Base-by-base conservation (phyloP, 2,888 invertebrate species). In the Hybos culiciformis region DNA sequence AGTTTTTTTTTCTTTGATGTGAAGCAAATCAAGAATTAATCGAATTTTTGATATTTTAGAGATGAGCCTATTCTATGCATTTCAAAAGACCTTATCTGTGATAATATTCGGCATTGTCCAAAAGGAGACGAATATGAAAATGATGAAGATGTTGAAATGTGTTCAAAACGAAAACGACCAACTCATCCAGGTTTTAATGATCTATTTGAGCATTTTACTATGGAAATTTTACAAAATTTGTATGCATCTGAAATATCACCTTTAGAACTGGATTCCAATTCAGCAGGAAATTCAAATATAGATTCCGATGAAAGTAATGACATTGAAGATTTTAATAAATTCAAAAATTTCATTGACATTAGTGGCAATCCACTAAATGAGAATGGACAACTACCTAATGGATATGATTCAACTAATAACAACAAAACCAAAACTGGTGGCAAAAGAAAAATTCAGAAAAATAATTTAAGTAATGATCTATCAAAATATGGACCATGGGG, bases 401-500 rank as follows among this genome's bases (percentile, higher is more conserved):
- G 40, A 24, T 41, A 42, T 2, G 32, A 21, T 37, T 39, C 40
- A 17, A 44, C 43, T 39, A 17, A 32, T 12, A 42, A 41, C 29
- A 33, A 36, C 26, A 40, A 32, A 39, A 20, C 33, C 34, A 37
- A 42, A 31, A 15, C 14, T 14, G 20, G 20, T 33, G 24, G 38
- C 9, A 19, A 32, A 24, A 54, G 60, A 3, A 59, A 60, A 39
- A 63, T 62, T 44, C 58, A 59, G 9, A 55, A 59, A n/a, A 44
- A 57, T n/a, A 63, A 66, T 2, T 54, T 70, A 12, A 68, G 69
- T 11, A 74, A 74, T 8, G 77, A 77, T 36, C 62, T 80, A 48
- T 75, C 77, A 46, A 78, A 78, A 42, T 80, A 80, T 58, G 80
- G 80, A 0, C 79, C 80, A 0, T 80, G 80, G 80, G 80, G 80